phyloP scores from a whole-genome alignment of 2,888 invertebrate species.

The Physocephala rufipes region DNA sequence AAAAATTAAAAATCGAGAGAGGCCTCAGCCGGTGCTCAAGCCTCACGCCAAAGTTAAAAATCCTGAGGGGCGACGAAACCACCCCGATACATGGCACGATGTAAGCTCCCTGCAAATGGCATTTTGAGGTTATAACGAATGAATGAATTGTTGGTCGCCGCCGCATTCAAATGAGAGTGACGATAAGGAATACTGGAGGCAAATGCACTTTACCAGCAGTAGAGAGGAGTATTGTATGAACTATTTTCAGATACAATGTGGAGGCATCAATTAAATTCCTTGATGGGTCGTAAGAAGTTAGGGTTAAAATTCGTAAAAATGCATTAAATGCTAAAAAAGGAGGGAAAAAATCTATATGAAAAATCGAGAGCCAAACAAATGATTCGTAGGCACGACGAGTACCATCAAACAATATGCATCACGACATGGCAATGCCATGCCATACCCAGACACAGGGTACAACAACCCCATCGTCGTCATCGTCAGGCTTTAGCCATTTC shows the following conservation, averaged over 20 bases:
- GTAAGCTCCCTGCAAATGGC: constrained; percentile 8
- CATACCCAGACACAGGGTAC: not conserved
- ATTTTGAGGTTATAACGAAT: constrained; percentile 21
- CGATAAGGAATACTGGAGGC: not conserved
- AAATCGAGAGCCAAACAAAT: constrained; percentile 11
- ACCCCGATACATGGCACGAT: constrained; percentile 4
- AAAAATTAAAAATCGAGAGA: not conserved
- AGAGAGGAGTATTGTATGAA: not conserved
- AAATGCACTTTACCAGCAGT: not conserved
- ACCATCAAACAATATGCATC: not conserved
- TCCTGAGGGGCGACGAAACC: not conserved
- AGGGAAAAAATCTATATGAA: not conserved
- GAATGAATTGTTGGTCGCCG: constrained; percentile 22
- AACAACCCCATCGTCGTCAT: not conserved
- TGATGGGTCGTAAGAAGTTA: constrained; percentile 3
- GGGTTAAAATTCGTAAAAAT: constrained; percentile 25
- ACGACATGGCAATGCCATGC: not conserved
- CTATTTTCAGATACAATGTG: not conserved
- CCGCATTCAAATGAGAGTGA: constrained; percentile 21
- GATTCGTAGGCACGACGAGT: not conserved
- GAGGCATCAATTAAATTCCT: constrained; percentile 18
- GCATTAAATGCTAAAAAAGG: constrained; percentile 19
- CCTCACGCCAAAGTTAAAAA: not conserved
- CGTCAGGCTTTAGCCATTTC: not conserved
- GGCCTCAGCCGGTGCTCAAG: not conserved